Evolutionary conservation across 2,888 invertebrate genomes (phyloP).

Genomic region (Prionchulus punctatus): DNA sequence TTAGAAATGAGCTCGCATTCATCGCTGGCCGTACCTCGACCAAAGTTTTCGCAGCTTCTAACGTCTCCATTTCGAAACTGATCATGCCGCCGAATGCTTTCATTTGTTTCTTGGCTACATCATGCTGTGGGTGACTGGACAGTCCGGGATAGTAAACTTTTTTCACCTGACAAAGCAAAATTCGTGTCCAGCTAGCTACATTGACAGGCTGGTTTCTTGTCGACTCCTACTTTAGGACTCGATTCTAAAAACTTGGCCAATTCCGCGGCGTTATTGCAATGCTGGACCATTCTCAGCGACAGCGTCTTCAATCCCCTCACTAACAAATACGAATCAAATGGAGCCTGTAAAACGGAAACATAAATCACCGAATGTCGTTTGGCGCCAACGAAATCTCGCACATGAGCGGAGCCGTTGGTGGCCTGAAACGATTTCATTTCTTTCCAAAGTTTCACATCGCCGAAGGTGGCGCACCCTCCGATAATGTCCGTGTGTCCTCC

Average conservation of each 20-base stretch:
- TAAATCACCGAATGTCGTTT: not conserved
- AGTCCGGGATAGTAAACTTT: constrained; percentile 21
- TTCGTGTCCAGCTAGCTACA: not conserved
- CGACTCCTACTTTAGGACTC: constrained; percentile 16
- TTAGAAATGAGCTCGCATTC: no score
- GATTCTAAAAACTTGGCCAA: constrained; percentile 16
- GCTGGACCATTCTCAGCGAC: constrained; percentile 17
- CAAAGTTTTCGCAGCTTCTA: not conserved
- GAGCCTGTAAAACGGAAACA: not conserved
- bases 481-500: constrained; percentile 36
- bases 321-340: constrained; percentile 18
- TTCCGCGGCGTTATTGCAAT: constrained; percentile 16
- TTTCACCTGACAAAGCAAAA: constrained; percentile 12
- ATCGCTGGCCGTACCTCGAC: constrained; percentile 1
- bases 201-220: no score
- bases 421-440: constrained; percentile 13
- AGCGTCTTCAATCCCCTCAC: constrained; percentile 20
- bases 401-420: constrained; percentile 2
- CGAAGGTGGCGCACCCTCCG: constrained; percentile 26
- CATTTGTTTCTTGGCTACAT: constrained; percentile 14
- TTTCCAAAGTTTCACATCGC: constrained; percentile 16
- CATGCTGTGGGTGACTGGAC: constrained; percentile 18
- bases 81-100: constrained; percentile 20
- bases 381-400: not conserved
- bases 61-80: constrained; percentile 15